These are phyloP conservation scores for Drosophila algonquin DNA, from an alignment of 2,888 invertebrate species.

Conservation along the genomic window DNA sequence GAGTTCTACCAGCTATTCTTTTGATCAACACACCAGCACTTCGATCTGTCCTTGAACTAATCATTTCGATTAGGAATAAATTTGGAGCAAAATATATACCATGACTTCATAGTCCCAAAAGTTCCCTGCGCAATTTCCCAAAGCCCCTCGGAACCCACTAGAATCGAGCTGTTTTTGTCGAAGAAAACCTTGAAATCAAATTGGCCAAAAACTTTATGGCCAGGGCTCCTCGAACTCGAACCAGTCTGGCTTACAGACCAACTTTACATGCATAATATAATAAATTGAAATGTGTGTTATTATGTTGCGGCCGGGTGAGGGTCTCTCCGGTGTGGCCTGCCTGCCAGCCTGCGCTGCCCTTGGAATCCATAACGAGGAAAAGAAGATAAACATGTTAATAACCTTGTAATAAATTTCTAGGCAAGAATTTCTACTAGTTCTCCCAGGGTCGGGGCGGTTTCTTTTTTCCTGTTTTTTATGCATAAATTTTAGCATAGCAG, in stretches of 20 bases:
- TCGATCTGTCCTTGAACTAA: slow-evolving; percentile 25
- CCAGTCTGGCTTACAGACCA: slow-evolving; percentile 33
- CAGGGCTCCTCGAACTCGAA: slow-evolving; percentile 5
- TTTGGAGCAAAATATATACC: neutral
- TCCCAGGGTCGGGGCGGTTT: slow-evolving; percentile 1
- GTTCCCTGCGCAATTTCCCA: slow-evolving; percentile 33
- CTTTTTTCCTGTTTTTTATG: slow-evolving; percentile 32
- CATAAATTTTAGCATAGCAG: slow-evolving; percentile 53
- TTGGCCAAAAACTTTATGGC: slow-evolving; percentile 40
- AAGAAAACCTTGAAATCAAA: slow-evolving; percentile 34
- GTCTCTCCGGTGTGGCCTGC: slow-evolving; percentile 6
- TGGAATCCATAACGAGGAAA: slow-evolving; percentile 73
- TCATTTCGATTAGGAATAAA: slow-evolving; percentile 36
- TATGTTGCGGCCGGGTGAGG: slow-evolving; percentile 48
- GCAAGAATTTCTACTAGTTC: slow-evolving; percentile 71
- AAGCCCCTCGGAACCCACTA: neutral
- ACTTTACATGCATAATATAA: slow-evolving; percentile 57
- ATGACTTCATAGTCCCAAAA: slow-evolving; percentile 24
- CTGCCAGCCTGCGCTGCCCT: slow-evolving; percentile 58
- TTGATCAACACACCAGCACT: neutral
- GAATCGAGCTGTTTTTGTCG: slow-evolving; percentile 22
- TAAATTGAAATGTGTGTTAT: slow-evolving; percentile 77
- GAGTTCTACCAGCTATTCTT: neutral
- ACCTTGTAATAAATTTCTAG: slow-evolving; percentile 76
- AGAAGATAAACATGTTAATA: slow-evolving; percentile 76